Evolutionary conservation across 2,113 vertebrate species (phyloP), one percentile per base, ranked within the genome.

Genomic region (Carettochelys insculpta): DNA sequence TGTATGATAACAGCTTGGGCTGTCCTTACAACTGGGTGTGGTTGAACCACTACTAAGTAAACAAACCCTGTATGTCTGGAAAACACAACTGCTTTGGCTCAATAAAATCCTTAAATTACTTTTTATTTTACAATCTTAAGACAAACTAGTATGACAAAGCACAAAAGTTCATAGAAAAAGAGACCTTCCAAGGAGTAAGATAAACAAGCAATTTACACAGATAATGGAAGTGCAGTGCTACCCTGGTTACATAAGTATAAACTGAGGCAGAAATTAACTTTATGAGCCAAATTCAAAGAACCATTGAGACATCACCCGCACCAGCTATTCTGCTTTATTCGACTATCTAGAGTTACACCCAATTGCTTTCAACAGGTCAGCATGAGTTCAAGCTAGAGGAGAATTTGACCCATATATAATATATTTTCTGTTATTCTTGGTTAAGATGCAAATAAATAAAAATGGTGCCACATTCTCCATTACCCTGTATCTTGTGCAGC

Each of bases 1-100:
- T 98, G 97, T 97, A 97, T 95, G 96, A 94, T 97, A 97, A 97
- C 97, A 97, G 97, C 98, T 96, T 97, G 97, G 98, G 97, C 96
- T 97, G 97, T 96, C 95, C 96, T 97, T 97, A 97, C 97, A 98
- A 97, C 97, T 97, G 98, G 97, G 95, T 97, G 95, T 95, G 95
- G 89, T 97, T 94, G 96, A 95, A 94, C 95, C 94, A 54, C 81
- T 68, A 79, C 82, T 95, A 97, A 96, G 94, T 96, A 97, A 97
- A 95, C 97, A 97, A 96, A 94, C 78, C 95, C 90, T 97, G 96
- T 92, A 91, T 38, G 73, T 91, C 96, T 96, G 94, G 90, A 97
- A 98, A 96, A 94, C 93, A 90, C 94, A 96, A 92, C 96, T 71
- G 77, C 95, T 97, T 95, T 93, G 94, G 97, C 95, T 97, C 94